Conservation (phyloP, 2,888 invertebrate genomes). For the Hermaeophaga mercurialis region DNA sequence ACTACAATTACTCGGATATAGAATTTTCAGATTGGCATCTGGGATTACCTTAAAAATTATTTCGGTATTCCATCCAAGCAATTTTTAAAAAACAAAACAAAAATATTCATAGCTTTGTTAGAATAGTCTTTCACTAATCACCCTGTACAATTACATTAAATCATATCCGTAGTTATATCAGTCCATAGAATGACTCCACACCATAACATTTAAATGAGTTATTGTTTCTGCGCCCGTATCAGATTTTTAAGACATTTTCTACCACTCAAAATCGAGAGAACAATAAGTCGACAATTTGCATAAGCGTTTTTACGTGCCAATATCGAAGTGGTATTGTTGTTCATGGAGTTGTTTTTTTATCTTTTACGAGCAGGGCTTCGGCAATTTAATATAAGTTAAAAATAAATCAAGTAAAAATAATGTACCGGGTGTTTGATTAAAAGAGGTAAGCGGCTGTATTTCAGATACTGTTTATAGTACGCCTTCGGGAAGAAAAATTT, state of each 20-base stretch:
- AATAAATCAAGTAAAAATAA: background rate
- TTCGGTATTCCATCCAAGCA: too few relatives aligned
- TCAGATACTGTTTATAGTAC: too few relatives aligned
- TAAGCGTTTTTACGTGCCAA: constrained; percentile 5
- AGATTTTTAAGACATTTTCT: constrained; percentile 1
- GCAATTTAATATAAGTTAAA: background rate
- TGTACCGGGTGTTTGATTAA: too few relatives aligned
- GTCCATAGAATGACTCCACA: background rate
- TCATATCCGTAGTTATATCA: background rate
- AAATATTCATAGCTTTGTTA: too few relatives aligned
- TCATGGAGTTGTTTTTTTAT: background rate
- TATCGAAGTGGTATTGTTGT: background rate
- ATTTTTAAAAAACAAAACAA: too few relatives aligned
- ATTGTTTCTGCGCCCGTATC: constrained; percentile 5
- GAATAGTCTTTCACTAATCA: too few relatives aligned
- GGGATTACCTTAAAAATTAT: too few relatives aligned
- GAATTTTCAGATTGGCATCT: too few relatives aligned
- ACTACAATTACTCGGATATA: too few relatives aligned
- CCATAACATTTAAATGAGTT: constrained; percentile 8
- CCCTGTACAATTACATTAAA: constrained; percentile 6
- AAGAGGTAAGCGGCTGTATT: too few relatives aligned
- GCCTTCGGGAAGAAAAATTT: too few relatives aligned
- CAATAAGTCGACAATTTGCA: constrained; percentile 1
- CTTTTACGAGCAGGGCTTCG: background rate
- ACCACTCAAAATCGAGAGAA: constrained; percentile 1